phyloP scores from a whole-genome alignment of 2,888 invertebrate genomes.

The Geophilus truncorum region DNA sequence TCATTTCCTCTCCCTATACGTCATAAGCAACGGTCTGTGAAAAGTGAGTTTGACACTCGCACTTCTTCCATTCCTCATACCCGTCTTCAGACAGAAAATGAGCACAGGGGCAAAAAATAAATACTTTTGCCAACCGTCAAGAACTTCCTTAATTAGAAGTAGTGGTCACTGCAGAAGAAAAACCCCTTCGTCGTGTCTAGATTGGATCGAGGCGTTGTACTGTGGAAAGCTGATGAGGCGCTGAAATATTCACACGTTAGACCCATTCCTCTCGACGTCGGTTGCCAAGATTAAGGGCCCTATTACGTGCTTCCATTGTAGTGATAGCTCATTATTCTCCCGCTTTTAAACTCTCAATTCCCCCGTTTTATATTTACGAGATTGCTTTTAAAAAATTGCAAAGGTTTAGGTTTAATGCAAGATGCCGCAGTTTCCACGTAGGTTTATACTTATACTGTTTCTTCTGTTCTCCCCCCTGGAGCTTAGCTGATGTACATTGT shows the following conservation, averaged over 20 bases:
- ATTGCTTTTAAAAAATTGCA: not conserved
- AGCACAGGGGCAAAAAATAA: not conserved
- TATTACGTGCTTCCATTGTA: not conserved
- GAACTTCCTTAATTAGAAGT: not conserved
- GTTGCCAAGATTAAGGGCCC: slow-evolving; percentile 1
- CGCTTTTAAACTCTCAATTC: slow-evolving; percentile 7
- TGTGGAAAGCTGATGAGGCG: not conserved
- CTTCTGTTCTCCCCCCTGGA: not conserved
- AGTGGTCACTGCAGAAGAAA: not conserved
- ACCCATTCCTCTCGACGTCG: not conserved
- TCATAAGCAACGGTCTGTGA: not conserved
- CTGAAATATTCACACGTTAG: slow-evolving; percentile 14
- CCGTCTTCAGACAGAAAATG: not conserved
- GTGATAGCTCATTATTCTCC: slow-evolving; percentile 1
- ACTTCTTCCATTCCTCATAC: not conserved
- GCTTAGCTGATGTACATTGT: not conserved
- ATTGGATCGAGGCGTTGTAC: not conserved
- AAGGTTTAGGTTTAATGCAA: not conserved
- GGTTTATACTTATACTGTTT: not conserved
- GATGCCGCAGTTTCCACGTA: not conserved
- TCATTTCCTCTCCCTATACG: not conserved
- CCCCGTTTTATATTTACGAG: not conserved
- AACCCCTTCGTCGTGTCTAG: not conserved
- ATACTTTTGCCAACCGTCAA: not conserved
- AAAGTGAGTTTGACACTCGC: slow-evolving; percentile 2